Percentiles rank a stretch among this genome's conserved stretches.
These are phyloP conservation scores for Anas platyrhynchos DNA, from an alignment of 2,113 vertebrate genomes.

Conservation along the genomic window DNA sequence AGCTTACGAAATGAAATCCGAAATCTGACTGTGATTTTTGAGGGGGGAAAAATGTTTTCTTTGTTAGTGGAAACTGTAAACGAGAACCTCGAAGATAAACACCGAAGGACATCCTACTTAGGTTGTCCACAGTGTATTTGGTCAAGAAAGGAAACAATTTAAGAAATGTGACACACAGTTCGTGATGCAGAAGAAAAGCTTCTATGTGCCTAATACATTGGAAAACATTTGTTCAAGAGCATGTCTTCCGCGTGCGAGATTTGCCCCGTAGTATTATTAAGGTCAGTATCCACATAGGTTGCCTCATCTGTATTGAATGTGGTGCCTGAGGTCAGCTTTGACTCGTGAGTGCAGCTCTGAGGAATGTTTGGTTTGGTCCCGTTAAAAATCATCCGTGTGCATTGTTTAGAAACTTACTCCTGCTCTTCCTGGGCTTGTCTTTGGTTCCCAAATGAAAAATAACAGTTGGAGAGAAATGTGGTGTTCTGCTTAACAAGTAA, in stretches of 20 bases:
- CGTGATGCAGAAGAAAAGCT: conserved; percentile 55
- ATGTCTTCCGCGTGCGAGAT: neutral
- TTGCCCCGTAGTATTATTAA: neutral
- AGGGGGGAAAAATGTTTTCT: neutral
- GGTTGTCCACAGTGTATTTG: neutral
- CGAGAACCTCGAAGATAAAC: neutral
- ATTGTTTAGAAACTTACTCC: neutral
- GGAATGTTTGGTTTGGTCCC: neutral
- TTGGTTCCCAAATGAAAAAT: neutral
- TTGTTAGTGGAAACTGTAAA: neutral
- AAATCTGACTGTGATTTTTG: neutral
- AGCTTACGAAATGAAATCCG: neutral
- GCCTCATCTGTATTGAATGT: neutral
- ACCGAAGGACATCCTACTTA: neutral
- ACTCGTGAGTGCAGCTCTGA: neutral
- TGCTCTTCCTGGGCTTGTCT: neutral
- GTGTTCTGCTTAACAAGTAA: neutral
- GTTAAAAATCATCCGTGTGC: neutral
- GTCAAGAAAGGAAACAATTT: conserved; percentile 4
- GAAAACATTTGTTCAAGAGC: conserved; percentile 47
- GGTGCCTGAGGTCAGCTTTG: conserved; percentile 19
- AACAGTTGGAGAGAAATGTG: neutral
- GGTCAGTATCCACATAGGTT: neutral
- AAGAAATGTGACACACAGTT: neutral
- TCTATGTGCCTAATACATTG: conserved; percentile 39